Base-by-base conservation (phyloP, 2,797 vertebrate genomes). In the Esox lucius region DNA sequence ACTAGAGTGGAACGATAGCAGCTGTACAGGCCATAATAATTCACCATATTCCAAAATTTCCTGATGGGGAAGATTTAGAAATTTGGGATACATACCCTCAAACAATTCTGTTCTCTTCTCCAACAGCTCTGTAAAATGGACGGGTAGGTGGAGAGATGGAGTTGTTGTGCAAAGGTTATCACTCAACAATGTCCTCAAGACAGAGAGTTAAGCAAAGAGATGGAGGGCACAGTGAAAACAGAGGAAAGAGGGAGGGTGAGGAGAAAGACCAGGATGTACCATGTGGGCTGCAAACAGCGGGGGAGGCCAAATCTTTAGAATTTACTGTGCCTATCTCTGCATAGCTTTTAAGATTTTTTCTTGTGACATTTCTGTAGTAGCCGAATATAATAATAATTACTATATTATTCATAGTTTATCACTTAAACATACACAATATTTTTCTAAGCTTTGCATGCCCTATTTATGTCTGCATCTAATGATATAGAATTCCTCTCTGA, bases 221-320 rank as follows among this genome's bases (percentile, higher is more conserved):
- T 92, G 91, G 93, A 94, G 93, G 92, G 89, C 93, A 88, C 89
- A 86, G 90, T 72, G 74, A 81, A 79, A 83, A 85, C 78, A 88
- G 80, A 62, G 86, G 85, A 86, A 91, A 88, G 90, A 81, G 85
- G 86, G 86, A 90, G 87, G 87, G 86, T 84, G 84, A 70, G 69
- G 26, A 70, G 78, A 78, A 66, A 89, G 80, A 82, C 78, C 81
- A 93, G 94, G 76, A 84, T 75, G 84, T 94, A 94, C 94, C 94
- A 94, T 88, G 75, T 80, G 61, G 11, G 70, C 17, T 62, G 64
- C 68, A 35, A 65, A 22, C 59, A 73, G 22, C 75, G 84, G 91
- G 78, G 76, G 68, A 53, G 46, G 8, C 33, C 15, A 1, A 26
- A 28, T 59, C 8, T 19, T 74, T 8, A 75, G 42, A 70, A 39